A percentile compares a stretch with the other conserved stretches of the same genome.
Evolutionary conservation across 2,113 vertebrate genomes (phyloP).

Genomic region (Entomyzon cyanotis): DNA sequence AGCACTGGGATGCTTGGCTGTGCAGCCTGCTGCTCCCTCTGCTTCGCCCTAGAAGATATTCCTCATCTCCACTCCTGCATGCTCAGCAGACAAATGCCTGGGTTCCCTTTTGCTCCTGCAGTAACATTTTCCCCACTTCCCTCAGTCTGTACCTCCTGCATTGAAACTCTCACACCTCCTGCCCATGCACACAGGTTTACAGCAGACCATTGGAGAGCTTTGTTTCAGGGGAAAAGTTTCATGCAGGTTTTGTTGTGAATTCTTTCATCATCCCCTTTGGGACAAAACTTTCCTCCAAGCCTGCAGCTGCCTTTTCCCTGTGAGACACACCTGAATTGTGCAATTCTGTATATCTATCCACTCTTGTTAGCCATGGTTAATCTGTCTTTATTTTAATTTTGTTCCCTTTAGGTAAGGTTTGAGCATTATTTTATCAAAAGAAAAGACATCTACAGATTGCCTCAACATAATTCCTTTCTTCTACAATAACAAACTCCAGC

Average conservation of each 20-base stretch:
- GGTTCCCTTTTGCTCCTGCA: neutral
- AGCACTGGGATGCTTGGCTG: neutral
- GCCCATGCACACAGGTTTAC: accelerated
- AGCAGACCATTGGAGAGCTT: neutral
- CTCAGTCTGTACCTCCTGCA: neutral
- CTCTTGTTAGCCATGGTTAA: neutral
- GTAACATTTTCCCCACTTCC: neutral
- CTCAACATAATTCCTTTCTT: neutral
- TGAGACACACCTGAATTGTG: neutral
- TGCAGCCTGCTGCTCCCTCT: neutral
- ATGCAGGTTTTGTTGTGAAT: neutral
- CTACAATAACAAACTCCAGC: neutral
- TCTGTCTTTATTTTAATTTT: neutral
- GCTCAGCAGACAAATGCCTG: neutral
- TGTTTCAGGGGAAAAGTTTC: neutral
- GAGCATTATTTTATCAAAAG: neutral
- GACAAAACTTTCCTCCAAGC: neutral
- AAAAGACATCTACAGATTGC: neutral
- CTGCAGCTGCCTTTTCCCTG: neutral
- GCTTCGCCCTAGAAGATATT: neutral
- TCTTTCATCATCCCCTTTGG: neutral
- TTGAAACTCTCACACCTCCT: neutral
- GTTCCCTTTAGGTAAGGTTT: neutral
- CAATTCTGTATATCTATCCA: neutral
- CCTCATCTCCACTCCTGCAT: neutral